These are phyloP conservation scores for Anthopleura xanthogrammica DNA, from an alignment of 92 coral and sea anemone genomes.

Conservation along the genomic window DNA sequence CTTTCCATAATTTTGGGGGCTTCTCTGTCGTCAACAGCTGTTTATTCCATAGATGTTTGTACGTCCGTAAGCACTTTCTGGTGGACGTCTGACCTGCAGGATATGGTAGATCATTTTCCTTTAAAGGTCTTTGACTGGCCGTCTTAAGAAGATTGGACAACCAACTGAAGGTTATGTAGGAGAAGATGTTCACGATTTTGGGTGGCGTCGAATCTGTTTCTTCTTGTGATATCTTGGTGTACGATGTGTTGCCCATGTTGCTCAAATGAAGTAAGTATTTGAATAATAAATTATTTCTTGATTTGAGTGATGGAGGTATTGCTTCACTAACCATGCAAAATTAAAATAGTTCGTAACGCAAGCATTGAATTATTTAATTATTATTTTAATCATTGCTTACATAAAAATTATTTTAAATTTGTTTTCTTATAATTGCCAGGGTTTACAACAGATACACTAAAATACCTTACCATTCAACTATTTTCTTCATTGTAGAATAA, in stretches of 20 bases:
- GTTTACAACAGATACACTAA: too few species aligned
- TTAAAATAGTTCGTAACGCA: too few species aligned
- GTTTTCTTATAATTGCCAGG: too few species aligned
- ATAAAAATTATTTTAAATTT: too few species aligned
- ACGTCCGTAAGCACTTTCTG: neutral
- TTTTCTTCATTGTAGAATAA: too few species aligned
- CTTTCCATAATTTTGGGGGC: conserved; percentile 15
- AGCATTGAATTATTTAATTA: too few species aligned
- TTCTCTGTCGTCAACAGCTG: neutral
- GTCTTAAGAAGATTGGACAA: neutral
- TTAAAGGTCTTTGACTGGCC: conserved; percentile 11
- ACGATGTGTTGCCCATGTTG: neutral
- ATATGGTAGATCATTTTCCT: conserved; percentile 1
- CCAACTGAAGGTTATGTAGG: conserved; percentile 7
- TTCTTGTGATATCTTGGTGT: conserved; percentile 4
- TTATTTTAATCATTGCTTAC: too few species aligned
- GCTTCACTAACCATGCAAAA: too few species aligned
- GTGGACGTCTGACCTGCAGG: neutral
- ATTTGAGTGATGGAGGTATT: too few species aligned
- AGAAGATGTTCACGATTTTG: neutral
- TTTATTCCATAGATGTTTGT: neutral
- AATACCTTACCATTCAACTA: too few species aligned
- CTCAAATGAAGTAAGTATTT: neutral
- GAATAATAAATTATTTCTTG: too few species aligned
- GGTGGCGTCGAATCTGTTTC: neutral